Evolutionary conservation across 2,888 invertebrate genomes (phyloP), one percentile per base, ranked within the genome.

Genomic region (Diarsia dahlii): DNA sequence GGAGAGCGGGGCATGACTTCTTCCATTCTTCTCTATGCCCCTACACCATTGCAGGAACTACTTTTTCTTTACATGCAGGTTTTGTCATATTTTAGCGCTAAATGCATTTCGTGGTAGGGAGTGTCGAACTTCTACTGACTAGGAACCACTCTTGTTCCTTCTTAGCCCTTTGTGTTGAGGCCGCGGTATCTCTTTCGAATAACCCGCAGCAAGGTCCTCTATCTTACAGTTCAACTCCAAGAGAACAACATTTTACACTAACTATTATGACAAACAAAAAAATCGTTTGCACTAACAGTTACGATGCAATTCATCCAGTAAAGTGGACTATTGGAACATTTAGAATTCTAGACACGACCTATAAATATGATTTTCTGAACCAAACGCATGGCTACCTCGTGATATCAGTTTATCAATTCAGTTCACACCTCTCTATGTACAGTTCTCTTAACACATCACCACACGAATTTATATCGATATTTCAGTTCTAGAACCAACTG

Each of bases 391-490:
- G 9, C 45, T 56, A 12, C 58, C 8, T 34, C 50, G 50, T 77
- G 50, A 77, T n/a, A 63, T 18, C 39, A 15, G n/a, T 60, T 62
- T 39, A 23, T 20, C 3, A 13, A 76, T 64, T 63, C 23, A 48
- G 63, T 48, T 78, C 68, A 68, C 78, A 77, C 13, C 34, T 58
- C 46, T 28, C 46, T 15, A 15, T 20, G 6, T 20, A 64, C 63
- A 64, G 63, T 66, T 66, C 50, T 46, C 48, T 50, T 48, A 10
- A 52, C 10, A 46, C 58, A 23, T 48, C 39, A 18, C 10, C 45
- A 9, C 39, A 66, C 18, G 34, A 60, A 74, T 62, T 52, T 46
- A 10, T 63, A 74, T 75, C 52, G 52, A 52, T 34, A 15, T 66
- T 76, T 77, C 0, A 23, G 8, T 46, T 2, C 20, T 77, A 46